Conservation (phyloP, 2,888 invertebrate species). For the Leucophora obtusa region DNA sequence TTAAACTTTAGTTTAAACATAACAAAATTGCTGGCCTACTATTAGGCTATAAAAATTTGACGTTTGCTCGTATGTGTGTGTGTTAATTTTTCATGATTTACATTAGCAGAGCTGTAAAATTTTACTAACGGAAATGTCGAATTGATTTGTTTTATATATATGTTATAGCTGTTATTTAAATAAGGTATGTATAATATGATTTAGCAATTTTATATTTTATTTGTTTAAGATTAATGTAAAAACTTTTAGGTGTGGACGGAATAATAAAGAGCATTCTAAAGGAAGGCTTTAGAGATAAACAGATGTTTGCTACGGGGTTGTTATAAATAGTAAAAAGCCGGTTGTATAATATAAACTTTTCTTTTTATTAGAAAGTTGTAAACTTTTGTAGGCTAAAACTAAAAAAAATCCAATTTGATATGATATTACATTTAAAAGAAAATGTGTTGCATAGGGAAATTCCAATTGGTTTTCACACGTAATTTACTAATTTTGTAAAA, state of each 20-base stretch:
- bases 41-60: constrained; percentile 12
- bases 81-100: neutral
- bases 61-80: neutral
- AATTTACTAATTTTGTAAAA: no score
- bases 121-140: constrained; percentile 37
- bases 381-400: no score
- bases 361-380: no score
- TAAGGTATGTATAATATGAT: neutral
- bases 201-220: neutral
- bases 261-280: no score
- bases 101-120: neutral
- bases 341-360: no score
- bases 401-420: no score
- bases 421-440: no score
- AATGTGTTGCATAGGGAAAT: no score
- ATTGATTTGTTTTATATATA: constrained; percentile 36
- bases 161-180: neutral
- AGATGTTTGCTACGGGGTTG: no score
- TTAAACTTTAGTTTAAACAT: neutral
- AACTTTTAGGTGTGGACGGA: neutral
- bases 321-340: no score
- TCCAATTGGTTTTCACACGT: no score
- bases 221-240: constrained; percentile 13
- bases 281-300: no score
- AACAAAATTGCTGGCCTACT: constrained; percentile 33